Evolutionary conservation across 2,888 invertebrate species (phyloP), one percentile per base, ranked within the genome.

Genomic region (Lepeophtheirus nordmannii): DNA sequence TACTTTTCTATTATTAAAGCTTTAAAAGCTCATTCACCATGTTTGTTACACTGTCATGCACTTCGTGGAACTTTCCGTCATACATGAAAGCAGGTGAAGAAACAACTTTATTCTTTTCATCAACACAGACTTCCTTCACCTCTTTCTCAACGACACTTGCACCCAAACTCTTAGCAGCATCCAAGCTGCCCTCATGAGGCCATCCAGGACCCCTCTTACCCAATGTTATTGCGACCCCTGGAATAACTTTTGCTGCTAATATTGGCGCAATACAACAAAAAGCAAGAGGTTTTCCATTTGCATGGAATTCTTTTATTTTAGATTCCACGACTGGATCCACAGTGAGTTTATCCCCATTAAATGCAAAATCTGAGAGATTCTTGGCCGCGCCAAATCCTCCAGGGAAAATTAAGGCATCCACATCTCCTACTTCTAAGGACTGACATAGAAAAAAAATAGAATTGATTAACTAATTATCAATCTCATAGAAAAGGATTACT

Each of bases 41-140:
- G 56, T 75, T 75, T 1, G 80, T 80, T 68, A 81, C 76, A 7
- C 80, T 79, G 65, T 78, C 78, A 69, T 78, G 77, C 59, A 81
- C 73, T 67, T 79, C 77, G 68, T 77, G 76, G 65, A 76, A 76
- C 46, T 74, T 72, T 0, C 77, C 80, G 46, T 77, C 74, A 69
- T 78, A 79, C 78, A 82, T 78, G 73, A 77, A 82, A 1, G 80
- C 81, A 8, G 81, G 81, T n/a, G 80, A 78, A 12, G 80, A 79
- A 10, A 78, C 77, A 22, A 81, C 73, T 62, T 76, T 75, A 72
- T 78, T 77, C n/a, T 74, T 73, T 17, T 72, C 72, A 71, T 80
- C 80, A 40, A 76, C 72, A 57, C 76, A 75, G 10, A 77, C 73
- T 67, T 78, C 79, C 65, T 74, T 73, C 1, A 76, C 75, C 68